These are phyloP conservation scores for Indicator indicator DNA, from an alignment of 2,113 vertebrate species.

Conservation along the genomic window DNA sequence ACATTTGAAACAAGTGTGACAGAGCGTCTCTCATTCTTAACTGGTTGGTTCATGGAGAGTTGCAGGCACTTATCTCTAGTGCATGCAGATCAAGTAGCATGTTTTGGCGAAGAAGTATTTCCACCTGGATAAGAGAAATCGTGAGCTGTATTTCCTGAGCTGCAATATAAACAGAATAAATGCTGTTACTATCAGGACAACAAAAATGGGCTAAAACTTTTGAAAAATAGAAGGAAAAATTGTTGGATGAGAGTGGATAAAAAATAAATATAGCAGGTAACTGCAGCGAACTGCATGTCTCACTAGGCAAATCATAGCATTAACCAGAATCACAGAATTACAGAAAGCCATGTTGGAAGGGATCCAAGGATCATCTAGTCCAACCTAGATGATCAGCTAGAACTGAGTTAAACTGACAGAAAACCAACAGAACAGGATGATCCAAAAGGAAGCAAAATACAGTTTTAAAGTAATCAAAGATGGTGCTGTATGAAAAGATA, in stretches of 20 bases:
- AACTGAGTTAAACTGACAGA: neutral
- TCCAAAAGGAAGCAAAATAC: neutral
- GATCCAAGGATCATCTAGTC: too few relatives aligned
- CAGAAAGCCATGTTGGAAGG: too few relatives aligned
- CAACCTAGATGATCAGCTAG: neutral
- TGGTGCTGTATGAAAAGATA: neutral
- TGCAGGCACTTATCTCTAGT: neutral
- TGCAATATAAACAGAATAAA: neutral
- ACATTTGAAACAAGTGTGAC: neutral
- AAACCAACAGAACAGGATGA: neutral
- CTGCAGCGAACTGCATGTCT: neutral
- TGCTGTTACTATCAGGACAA: neutral
- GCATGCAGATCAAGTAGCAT: neutral
- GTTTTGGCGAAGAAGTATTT: neutral
- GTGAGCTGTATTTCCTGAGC: neutral
- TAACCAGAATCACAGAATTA: neutral
- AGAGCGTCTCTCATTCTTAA: neutral
- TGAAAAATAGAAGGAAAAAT: neutral
- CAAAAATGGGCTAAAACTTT: neutral
- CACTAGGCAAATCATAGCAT: neutral
- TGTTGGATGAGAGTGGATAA: neutral
- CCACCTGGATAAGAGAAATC: neutral
- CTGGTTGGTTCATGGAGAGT: neutral
- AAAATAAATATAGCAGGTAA: neutral
- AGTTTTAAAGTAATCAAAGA: neutral